phyloP scores from a whole-genome alignment of 2,797 vertebrate species.

The Gymnodraco acuticeps region DNA sequence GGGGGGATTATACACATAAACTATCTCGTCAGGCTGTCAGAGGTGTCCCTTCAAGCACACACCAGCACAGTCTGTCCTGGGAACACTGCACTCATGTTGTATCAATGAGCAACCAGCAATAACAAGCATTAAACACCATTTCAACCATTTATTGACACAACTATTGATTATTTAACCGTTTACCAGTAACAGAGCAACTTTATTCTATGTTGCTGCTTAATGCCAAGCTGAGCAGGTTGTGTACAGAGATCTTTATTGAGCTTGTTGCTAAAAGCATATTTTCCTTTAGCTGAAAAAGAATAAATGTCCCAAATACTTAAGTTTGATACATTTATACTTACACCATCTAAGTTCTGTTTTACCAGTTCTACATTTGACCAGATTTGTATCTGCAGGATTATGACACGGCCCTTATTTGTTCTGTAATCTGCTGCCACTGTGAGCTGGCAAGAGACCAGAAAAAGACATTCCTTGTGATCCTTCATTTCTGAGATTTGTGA shows the following conservation, averaged over 20 bases:
- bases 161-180: background rate
- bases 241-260: background rate
- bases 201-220: background rate
- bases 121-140: background rate
- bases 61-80: constrained; percentile 22
- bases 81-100: constrained; percentile 27
- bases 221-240: background rate
- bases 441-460: background rate
- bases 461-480: constrained; percentile 8
- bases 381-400: constrained; percentile 7
- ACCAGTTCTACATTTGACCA: background rate
- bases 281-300: too few relatives aligned
- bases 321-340: too few relatives aligned
- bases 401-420: constrained; percentile 3
- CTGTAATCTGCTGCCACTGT: constrained; percentile 11
- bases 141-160: background rate
- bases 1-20: constrained; percentile 54
- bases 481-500: constrained; percentile 24
- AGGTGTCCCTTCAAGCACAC: constrained; percentile 33
- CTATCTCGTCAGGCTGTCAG: constrained; percentile 69
- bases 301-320: too few relatives aligned
- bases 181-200: background rate
- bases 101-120: background rate
- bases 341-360: background rate
- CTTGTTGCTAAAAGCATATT: background rate